A percentile compares a stretch with the other conserved stretches of the same genome.
These are phyloP conservation scores for Diloba caeruleocephala DNA, from an alignment of 2,888 invertebrate species.

Conservation along the genomic window DNA sequence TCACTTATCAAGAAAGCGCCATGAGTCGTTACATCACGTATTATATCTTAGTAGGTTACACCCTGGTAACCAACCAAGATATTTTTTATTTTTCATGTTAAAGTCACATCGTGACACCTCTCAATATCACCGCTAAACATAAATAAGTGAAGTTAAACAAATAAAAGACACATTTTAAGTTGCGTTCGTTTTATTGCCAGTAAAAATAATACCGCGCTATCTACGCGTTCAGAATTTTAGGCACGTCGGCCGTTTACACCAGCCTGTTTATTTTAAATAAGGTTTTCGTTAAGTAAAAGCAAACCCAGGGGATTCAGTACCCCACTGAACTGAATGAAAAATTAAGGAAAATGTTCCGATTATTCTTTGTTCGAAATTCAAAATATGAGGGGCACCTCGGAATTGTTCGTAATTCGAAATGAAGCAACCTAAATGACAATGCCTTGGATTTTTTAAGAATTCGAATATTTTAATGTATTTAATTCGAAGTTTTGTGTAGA, in stretches of 20 bases:
- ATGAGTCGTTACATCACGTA: slow-evolving; percentile 33
- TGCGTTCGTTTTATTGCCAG: slow-evolving; percentile 72
- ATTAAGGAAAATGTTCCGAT: slow-evolving; percentile 79
- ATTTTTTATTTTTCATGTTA: too few relatives aligned
- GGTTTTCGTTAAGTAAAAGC: slow-evolving; percentile 84
- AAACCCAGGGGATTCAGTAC: slow-evolving; percentile 74
- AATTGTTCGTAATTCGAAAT: slow-evolving; percentile 42
- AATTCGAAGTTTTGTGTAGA: too few relatives aligned
- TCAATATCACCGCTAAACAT: slow-evolving; percentile 29
- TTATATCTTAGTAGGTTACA: too few relatives aligned
- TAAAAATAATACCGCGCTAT: slow-evolving; percentile 77
- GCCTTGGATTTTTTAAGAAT: slow-evolving; percentile 26
- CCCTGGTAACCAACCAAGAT: slow-evolving; percentile 30
- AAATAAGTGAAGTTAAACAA: slow-evolving; percentile 43
- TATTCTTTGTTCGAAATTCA: slow-evolving; percentile 60
- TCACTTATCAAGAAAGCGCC: too few relatives aligned
- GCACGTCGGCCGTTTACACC: slow-evolving; percentile 84
- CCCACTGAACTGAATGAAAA: slow-evolving; percentile 81
- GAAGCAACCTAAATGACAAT: slow-evolving; percentile 29
- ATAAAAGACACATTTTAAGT: slow-evolving; percentile 49
- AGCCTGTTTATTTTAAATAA: slow-evolving; percentile 87
- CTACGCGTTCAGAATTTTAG: slow-evolving; percentile 75
- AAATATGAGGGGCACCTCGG: slow-evolving; percentile 53
- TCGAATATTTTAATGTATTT: slow-evolving; percentile 9
- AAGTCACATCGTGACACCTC: slow-evolving; percentile 26